Conservation (phyloP, 2,888 invertebrate species). For the Abscondita cerata region DNA sequence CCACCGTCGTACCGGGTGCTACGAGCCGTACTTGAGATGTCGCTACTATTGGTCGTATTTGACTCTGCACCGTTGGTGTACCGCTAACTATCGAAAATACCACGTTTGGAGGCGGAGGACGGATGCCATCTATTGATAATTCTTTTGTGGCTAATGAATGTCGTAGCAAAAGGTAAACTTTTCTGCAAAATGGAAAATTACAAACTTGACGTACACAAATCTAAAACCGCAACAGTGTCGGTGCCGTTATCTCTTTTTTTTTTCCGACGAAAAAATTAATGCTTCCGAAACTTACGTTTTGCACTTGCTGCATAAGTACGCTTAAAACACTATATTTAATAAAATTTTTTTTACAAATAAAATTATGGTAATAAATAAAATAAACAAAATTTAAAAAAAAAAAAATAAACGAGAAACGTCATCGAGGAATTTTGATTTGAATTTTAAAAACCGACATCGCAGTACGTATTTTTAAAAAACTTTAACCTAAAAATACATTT, state of each 20-base stretch:
- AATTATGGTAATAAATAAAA: constrained; percentile 11
- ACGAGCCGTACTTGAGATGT: constrained; percentile 71
- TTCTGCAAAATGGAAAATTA: constrained; percentile 68
- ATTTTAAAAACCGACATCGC: no score
- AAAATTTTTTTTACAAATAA: constrained; percentile 9
- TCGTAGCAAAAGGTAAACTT: constrained; percentile 90
- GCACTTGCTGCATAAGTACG: constrained; percentile 28
- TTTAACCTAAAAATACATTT: no score
- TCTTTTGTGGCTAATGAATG: constrained; percentile 91
- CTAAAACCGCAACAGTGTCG: no score
- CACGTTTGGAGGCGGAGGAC: constrained; percentile 81
- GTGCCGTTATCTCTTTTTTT: background rate
- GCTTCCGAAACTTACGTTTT: constrained; percentile 23
- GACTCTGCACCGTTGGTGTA: constrained; percentile 56
- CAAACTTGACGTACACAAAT: background rate
- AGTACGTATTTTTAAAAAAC: no score
- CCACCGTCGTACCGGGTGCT: constrained; percentile 60
- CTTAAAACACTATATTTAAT: constrained; percentile 7
- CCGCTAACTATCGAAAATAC: constrained; percentile 64
- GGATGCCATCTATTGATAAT: constrained; percentile 92
- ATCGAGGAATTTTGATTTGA: no score
- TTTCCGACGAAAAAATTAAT: background rate
- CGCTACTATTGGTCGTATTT: constrained; percentile 60
- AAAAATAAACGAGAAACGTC: no score
- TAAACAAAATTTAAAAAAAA: constrained; percentile 18